A percentile compares a stretch with the other conserved stretches of the same genome.
These are phyloP conservation scores for Alosa alosa DNA, from an alignment of 2,113 vertebrate species.

Conservation along the genomic window DNA sequence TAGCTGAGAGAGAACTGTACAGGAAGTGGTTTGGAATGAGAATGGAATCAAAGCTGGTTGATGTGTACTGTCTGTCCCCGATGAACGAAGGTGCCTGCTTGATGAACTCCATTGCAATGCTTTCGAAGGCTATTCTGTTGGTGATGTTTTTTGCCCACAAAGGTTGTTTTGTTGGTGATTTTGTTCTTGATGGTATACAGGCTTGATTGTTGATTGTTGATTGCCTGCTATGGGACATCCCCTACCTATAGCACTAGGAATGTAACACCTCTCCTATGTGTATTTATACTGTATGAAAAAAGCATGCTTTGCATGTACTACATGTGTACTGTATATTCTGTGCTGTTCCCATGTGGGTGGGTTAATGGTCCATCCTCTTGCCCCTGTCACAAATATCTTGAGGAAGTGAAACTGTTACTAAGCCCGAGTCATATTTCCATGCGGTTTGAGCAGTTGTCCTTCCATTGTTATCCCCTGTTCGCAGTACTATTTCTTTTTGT, in stretches of 20 bases:
- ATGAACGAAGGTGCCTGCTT: no score
- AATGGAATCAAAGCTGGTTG: not conserved
- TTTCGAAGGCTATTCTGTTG: no score
- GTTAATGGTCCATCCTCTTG: not conserved
- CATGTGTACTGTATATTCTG: not conserved
- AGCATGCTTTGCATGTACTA: not conserved
- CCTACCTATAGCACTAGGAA: no score
- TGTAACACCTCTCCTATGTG: no score
- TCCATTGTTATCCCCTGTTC: not conserved
- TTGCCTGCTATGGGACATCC: no score
- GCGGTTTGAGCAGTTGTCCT: not conserved
- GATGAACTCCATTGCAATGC: no score
- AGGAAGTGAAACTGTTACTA: not conserved
- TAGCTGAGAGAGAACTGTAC: not conserved
- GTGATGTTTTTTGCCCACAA: no score
- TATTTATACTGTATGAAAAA: no score
- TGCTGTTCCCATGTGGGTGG: not conserved
- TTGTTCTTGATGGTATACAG: not conserved
- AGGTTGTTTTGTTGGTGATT: no score
- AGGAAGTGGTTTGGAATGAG: slow-evolving; percentile 37
- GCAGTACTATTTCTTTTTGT: not conserved
- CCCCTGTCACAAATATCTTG: not conserved
- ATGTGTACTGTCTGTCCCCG: not conserved
- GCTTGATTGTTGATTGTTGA: no score
- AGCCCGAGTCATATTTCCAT: not conserved